A percentile compares a stretch with the other conserved stretches of the same genome.
Evolutionary conservation across 2,797 vertebrate genomes (phyloP).

Genomic region (Tenualosa thibaudeaui): DNA sequence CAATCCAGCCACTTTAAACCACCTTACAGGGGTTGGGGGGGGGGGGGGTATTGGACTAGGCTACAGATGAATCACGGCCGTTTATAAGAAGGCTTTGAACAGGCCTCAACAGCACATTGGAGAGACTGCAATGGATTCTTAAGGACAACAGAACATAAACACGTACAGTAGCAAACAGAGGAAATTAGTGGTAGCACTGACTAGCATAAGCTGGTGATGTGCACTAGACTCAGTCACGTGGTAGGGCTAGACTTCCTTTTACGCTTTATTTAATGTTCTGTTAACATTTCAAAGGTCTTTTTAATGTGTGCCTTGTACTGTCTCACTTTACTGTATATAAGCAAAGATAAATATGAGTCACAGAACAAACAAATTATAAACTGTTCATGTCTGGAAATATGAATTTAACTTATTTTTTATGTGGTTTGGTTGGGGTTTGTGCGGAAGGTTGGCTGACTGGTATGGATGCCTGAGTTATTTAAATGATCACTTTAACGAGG

Average conservation of each 20-base stretch:
- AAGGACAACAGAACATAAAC: slow-evolving; percentile 28
- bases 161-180: slow-evolving; percentile 10
- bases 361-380: slow-evolving; percentile 77
- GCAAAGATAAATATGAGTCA: slow-evolving; percentile 68
- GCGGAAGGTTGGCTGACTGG: slow-evolving; percentile 56
- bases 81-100: slow-evolving; percentile 22
- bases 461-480: slow-evolving; percentile 34
- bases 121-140: slow-evolving; percentile 29
- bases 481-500: not conserved
- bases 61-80: slow-evolving; percentile 11
- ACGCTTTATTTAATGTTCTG: slow-evolving; percentile 75
- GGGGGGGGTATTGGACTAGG: slow-evolving; percentile 28
- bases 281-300: slow-evolving; percentile 70
- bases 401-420: slow-evolving; percentile 54
- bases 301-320: slow-evolving; percentile 93
- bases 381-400: slow-evolving; percentile 67
- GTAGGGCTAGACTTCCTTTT: slow-evolving; percentile 43
- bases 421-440: slow-evolving; percentile 52
- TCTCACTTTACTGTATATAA: slow-evolving; percentile 84
- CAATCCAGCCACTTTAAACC: not conserved
- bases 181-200: slow-evolving; percentile 30
- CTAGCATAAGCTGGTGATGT: slow-evolving; percentile 45
- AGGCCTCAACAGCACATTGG: not conserved
- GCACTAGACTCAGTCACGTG: slow-evolving; percentile 61
- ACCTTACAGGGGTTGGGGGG: not conserved